Base-by-base conservation (phyloP, 2,797 vertebrate species). In the Amphiprion clarkii region DNA sequence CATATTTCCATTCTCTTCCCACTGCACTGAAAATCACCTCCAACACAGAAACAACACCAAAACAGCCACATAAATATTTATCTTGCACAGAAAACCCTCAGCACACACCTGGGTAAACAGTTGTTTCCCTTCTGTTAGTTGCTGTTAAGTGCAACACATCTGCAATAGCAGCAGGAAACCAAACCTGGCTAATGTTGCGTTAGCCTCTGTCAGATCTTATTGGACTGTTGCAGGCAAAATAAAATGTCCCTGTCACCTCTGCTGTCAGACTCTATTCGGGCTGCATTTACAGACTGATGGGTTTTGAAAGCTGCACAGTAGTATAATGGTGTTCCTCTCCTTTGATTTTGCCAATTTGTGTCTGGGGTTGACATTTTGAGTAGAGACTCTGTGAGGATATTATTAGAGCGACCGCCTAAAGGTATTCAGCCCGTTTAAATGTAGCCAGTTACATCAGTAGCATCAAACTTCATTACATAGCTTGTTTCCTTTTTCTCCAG, bases 341-440 rank as follows among this genome's bases (percentile, higher is more conserved):
- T 85, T 74, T 81, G 73, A 86, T 80, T 89, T 79, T 48, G 48
- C 69, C 84, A 67, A 61, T 82, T 85, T 83, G 84, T 82, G 82
- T 85, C 74, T 49, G 7, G 72, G 63, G 33, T 79, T 90, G 93
- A 90, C 90, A 88, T 88, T 88, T 51, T 78, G 83, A 90, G 88
- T 5, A 40, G 74, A 87, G 78, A 67, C 63, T 79, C 67, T 62
- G 78, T 64, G 74, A 71, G 73, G 80, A 74, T 88, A 89, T 86
- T 83, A 91, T 94, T 95, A 95, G 88, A 85, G 59, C 59, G 8
- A 79, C 85, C 92, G 93, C 91, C 92, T 90, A 79, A 85, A 91
- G 87, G 84, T 87, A 92, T 92, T 74, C 84, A 89, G 84, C 52
- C 74, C 11, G 14, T 76, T 83, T 81, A 84, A 87, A 89, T 76